phyloP scores from a whole-genome alignment of 2,113 vertebrate species.

The Melanocharis versteri region DNA sequence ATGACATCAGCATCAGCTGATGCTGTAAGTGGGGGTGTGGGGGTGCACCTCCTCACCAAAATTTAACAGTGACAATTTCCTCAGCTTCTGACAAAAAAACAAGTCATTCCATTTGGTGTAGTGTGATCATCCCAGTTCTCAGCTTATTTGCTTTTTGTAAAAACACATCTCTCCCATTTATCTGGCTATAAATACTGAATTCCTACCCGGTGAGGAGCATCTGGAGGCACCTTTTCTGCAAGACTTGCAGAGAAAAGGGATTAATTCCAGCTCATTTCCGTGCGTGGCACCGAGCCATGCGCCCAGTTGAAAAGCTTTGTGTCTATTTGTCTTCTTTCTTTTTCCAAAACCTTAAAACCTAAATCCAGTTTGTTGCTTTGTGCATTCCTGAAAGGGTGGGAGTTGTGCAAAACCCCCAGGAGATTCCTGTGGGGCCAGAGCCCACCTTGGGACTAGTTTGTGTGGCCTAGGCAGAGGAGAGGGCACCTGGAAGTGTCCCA shows the following conservation, averaged over 20 bases:
- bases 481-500: not conserved
- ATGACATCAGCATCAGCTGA: not conserved
- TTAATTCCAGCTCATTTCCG: not conserved
- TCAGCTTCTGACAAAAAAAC: not conserved
- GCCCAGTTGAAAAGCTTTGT: not conserved
- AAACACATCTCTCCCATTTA: not conserved
- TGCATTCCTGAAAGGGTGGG: not conserved
- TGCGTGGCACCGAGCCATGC: accelerated
- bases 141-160: not conserved
- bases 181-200: not conserved
- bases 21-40: not conserved
- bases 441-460: not conserved
- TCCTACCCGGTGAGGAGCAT: not conserved
- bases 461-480: not conserved
- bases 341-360: not conserved
- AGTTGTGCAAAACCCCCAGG: not conserved
- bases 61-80: not conserved
- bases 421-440: not conserved
- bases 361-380: not conserved
- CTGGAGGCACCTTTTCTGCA: not conserved
- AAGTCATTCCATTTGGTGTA: not conserved
- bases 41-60: not conserved
- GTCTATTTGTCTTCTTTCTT: not conserved
- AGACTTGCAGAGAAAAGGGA: not conserved
- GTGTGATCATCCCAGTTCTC: not conserved